Percentiles rank a stretch among this genome's conserved stretches.
These are phyloP conservation scores for Hydraecia micacea DNA, from an alignment of 2,888 invertebrate genomes.

Conservation along the genomic window DNA sequence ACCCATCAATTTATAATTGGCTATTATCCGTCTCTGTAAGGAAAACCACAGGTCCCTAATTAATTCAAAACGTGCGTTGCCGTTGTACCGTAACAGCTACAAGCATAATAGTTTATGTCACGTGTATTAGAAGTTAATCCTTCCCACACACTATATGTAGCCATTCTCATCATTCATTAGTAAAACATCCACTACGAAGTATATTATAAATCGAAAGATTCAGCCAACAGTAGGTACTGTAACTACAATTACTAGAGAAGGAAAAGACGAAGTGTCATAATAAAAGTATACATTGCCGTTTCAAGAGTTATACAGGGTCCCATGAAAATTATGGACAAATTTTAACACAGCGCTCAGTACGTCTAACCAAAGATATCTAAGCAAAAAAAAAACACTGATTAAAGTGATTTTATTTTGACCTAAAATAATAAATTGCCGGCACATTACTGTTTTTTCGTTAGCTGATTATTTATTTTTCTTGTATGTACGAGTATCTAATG, in stretches of 20 bases:
- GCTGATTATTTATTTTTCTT: too few species aligned
- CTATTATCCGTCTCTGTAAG: slow-evolving; percentile 3
- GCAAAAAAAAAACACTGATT: too few species aligned
- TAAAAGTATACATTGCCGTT: not conserved
- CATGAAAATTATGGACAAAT: too few species aligned
- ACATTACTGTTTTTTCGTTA: too few species aligned
- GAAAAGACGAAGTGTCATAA: too few species aligned
- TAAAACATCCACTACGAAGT: slow-evolving; percentile 4
- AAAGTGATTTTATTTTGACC: too few species aligned
- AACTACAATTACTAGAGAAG: not conserved
- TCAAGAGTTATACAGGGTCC: too few species aligned
- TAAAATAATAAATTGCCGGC: too few species aligned
- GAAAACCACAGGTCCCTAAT: slow-evolving; percentile 38
- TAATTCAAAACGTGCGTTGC: slow-evolving; percentile 33
- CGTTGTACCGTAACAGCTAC: not conserved
- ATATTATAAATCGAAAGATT: not conserved
- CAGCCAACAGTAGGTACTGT: not conserved
- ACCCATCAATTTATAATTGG: slow-evolving; percentile 7
- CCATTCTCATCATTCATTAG: not conserved
- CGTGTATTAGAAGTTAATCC: slow-evolving; percentile 8
- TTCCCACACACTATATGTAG: slow-evolving; percentile 2
- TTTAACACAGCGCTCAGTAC: too few species aligned
- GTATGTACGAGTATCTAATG: too few species aligned
- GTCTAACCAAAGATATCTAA: too few species aligned
- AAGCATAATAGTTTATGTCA: slow-evolving; percentile 17